Evolutionary conservation across 2,113 vertebrate genomes (phyloP).

Genomic region (Bettongia penicillata): DNA sequence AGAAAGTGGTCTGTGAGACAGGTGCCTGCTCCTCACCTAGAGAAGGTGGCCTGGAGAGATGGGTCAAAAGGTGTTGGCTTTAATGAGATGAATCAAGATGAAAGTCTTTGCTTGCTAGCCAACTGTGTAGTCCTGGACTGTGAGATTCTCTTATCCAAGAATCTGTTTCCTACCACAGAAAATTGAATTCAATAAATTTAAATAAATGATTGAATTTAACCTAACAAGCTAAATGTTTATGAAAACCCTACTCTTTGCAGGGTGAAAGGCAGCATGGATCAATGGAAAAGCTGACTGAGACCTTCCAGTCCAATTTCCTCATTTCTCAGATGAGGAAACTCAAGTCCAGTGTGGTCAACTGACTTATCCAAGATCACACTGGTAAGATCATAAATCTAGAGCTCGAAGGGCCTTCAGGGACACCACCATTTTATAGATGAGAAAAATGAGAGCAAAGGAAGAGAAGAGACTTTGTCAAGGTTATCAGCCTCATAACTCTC

Average conservation of each 20-base stretch:
- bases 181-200: not conserved
- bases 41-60: not conserved
- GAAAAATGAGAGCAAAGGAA: not conserved
- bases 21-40: fast-evolving
- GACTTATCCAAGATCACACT: too few species aligned
- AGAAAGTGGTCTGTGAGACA: not conserved
- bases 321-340: not conserved
- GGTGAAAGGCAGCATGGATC: not conserved
- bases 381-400: not conserved
- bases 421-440: not conserved
- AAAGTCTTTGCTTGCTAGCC: not conserved
- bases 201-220: not conserved
- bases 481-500: not conserved
- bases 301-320: not conserved
- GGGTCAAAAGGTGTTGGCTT: not conserved
- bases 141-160: not conserved
- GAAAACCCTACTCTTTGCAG: not conserved
- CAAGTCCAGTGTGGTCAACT: not conserved
- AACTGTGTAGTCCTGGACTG: not conserved
- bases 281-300: not conserved
- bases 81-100: not conserved
- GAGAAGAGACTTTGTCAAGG: not conserved
- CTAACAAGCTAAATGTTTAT: not conserved
- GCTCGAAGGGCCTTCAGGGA: not conserved
- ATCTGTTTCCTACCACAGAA: not conserved